Conservation (phyloP, 2,113 vertebrate species). For the Epinephelus lanceolatus region DNA sequence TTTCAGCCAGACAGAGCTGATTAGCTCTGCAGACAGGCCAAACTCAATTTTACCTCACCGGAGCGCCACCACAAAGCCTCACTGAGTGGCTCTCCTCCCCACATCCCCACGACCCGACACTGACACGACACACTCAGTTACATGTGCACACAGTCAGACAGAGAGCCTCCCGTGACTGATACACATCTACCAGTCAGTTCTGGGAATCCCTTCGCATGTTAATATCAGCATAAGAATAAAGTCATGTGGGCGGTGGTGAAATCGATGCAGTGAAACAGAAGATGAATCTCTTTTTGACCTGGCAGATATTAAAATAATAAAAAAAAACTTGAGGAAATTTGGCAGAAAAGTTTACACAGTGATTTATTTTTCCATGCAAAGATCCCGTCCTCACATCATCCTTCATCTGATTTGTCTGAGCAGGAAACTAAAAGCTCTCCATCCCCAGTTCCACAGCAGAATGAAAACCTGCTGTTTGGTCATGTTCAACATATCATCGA, state of each 20-base stretch:
- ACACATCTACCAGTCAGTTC: not conserved
- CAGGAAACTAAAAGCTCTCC: conserved; percentile 2
- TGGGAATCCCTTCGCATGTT: not conserved
- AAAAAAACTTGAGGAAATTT: not conserved
- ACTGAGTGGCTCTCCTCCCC: conserved; percentile 52
- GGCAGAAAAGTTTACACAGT: not conserved
- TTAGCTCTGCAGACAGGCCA: conserved; percentile 75
- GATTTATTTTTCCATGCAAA: conserved; percentile 16
- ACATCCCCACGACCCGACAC: conserved; percentile 34
- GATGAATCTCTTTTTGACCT: conserved; percentile 10
- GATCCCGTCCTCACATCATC: not conserved
- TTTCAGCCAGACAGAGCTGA: conserved; percentile 76
- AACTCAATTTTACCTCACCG: conserved; percentile 77
- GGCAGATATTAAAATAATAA: not conserved
- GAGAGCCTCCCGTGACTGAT: conserved; percentile 1
- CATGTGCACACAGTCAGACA: not conserved
- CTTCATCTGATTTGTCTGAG: conserved; percentile 32
- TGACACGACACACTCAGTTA: conserved; percentile 4
- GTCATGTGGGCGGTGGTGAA: not conserved
- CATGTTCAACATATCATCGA: not conserved
- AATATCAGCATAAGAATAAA: not conserved
- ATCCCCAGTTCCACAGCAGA: not conserved
- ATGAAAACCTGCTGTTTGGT: conserved; percentile 17
- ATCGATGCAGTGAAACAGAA: conserved; percentile 4
- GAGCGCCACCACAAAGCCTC: conserved; percentile 66